These are phyloP conservation scores for Callimorpha dominula DNA, from an alignment of 2,888 invertebrate species.

Conservation along the genomic window DNA sequence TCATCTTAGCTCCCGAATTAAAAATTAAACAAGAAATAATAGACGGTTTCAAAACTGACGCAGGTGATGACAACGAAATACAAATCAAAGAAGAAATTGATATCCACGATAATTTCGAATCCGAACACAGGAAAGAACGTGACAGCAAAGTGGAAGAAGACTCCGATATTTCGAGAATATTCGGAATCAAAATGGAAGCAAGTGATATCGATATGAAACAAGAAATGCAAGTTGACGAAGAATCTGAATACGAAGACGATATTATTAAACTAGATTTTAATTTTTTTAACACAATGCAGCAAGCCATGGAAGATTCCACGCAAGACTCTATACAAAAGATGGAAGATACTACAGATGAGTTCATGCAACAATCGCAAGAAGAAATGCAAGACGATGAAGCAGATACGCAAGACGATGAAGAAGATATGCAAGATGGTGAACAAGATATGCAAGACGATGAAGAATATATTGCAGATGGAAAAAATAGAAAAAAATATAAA, in stretches of 20 bases:
- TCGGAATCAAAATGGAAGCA: conserved; percentile 7
- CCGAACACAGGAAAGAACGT: not conserved
- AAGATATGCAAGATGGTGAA: conserved; percentile 6
- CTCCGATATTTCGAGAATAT: conserved; percentile 2
- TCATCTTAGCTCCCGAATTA: not conserved
- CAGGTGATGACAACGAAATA: not conserved
- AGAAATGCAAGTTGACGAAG: conserved; percentile 25
- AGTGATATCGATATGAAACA: conserved; percentile 16
- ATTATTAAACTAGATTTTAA: conserved; percentile 33
- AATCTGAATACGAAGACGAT: conserved; percentile 35
- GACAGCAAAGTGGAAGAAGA: not conserved
- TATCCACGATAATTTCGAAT: conserved; percentile 3
- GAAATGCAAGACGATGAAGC: conserved; percentile 7
- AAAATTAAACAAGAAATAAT: conserved; percentile 15
- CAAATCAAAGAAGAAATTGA: conserved; percentile 19
- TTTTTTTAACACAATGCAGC: not conserved
- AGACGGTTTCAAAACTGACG: not conserved
- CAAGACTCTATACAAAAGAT: not conserved
- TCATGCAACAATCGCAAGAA: not conserved
- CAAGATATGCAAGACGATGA: not conserved
- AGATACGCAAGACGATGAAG: conserved; percentile 6
- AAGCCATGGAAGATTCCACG: not conserved
- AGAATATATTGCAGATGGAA: not conserved
- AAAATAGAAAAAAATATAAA: fast-evolving
- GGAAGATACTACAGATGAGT: not conserved